Base-by-base conservation (phyloP, 2,888 invertebrate genomes). In the Nycteola revayana region DNA sequence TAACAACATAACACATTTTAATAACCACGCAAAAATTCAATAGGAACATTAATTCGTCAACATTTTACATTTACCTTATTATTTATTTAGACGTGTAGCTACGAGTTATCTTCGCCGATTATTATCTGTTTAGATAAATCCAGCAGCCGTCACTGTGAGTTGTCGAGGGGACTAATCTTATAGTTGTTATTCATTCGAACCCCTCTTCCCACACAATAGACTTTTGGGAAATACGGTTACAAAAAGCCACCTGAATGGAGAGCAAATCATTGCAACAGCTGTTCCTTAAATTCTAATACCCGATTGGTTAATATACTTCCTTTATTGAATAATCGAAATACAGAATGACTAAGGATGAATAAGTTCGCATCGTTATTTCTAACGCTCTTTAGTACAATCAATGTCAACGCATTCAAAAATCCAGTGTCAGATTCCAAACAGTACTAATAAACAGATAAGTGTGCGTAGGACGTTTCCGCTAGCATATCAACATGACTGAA, bases 91-190 rank as follows among this genome's bases (percentile, higher is more conserved):
- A n/a, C n/a, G n/a, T n/a, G n/a, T n/a, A n/a, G n/a, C n/a, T 6
- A 18, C 43, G 28, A 32, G 50, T 40, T 67, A 72, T 70, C 62
- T 36, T 57, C 57, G 28, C 39, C 45, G 77, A 83, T 82, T 71
- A 83, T 82, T 71, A 82, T 82, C 81, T 68, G 45, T 55, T 55
- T 52, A 66, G 73, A 79, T 79, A 81, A 72, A 71, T 57, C 64
- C 65, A 65, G 63, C 73, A 65, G 66, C 66, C 66, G 61, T 56
- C 60, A 46, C 31, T 42, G 60, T 47, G 54, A 46, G 55, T 49
- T 40, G 51, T 38, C 49, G 60, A 73, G 78, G 77, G 80, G 71
- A 66, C 60, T 39, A n/a, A 40, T 47, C 52, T 60, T 62, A 52
- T 59, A 62, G 68, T 72, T 75, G 69, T 75, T 77, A 75, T 74